Evolutionary conservation across 2,888 invertebrate species (phyloP).

Genomic region (Drosophila diplacantha): DNA sequence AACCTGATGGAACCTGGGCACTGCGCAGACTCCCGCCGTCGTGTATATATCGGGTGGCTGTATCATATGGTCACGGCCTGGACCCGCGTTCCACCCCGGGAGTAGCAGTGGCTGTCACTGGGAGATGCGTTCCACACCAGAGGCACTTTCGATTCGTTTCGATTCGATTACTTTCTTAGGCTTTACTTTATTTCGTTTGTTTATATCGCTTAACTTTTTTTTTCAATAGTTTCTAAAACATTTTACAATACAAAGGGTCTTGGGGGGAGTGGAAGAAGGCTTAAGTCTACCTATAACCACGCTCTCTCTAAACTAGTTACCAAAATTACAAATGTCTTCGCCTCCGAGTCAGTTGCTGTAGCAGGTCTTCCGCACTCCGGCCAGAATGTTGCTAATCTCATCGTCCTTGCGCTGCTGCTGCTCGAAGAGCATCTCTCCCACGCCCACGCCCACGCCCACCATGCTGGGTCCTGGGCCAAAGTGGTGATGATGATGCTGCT

Average conservation of each 20-base stretch:
- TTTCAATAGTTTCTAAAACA: conserved; percentile 24
- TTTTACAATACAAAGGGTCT: conserved; percentile 29
- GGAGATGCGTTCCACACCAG: conserved; percentile 24
- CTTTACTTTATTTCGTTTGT: conserved; percentile 30
- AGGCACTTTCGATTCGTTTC: conserved; percentile 25
- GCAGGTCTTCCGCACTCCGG: conserved; percentile 91
- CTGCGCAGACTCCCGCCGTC: conserved; percentile 52
- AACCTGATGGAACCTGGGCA: conserved; percentile 29
- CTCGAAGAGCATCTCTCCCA: conserved; percentile 75
- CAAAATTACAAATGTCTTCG: conserved; percentile 28
- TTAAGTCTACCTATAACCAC: conserved; percentile 41
- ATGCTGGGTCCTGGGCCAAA: conserved; percentile 21
- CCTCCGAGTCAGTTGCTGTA: conserved; percentile 83
- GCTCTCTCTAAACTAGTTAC: conserved; percentile 8
- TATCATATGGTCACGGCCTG: conserved; percentile 44
- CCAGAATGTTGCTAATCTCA: conserved; percentile 92
- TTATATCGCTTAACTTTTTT: conserved; percentile 2
- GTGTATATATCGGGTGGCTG: conserved; percentile 59
- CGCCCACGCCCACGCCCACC: conserved; percentile 32
- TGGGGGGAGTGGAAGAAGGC: conserved; percentile 19
- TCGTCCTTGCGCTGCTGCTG: conserved; percentile 84
- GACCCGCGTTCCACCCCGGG: conserved; percentile 23
- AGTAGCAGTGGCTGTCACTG: conserved; percentile 1
- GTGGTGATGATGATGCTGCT: conserved; percentile 52
- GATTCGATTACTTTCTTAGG: conserved; percentile 41